Conservation (phyloP, 1,140 invertebrate species). For the Arctopsyche grandis region DNA sequence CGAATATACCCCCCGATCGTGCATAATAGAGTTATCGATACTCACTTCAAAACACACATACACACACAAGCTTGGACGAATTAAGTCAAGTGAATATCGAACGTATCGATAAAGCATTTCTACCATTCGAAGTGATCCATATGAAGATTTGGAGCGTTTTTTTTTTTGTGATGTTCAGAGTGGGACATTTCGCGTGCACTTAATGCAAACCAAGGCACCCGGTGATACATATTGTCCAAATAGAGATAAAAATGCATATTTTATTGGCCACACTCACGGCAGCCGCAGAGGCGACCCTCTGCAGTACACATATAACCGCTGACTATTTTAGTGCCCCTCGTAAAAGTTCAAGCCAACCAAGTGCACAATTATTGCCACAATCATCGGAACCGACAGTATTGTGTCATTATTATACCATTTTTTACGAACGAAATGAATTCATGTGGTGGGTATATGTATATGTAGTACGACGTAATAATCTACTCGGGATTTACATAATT, state of each 20-base stretch:
- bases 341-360: constrained; percentile 38
- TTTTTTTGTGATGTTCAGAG: neutral
- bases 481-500: too few species aligned
- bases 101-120: too few species aligned
- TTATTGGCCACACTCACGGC: constrained; percentile 39
- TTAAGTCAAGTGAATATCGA: too few species aligned
- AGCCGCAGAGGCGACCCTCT: neutral
- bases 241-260: constrained; percentile 54
- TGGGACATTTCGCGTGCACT: constrained; percentile 3
- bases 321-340: constrained; percentile 32
- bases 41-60: neutral
- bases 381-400: neutral
- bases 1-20: neutral
- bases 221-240: constrained; percentile 54
- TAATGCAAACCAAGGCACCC: constrained; percentile 46
- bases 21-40: constrained; percentile 7
- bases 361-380: neutral
- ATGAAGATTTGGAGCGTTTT: neutral
- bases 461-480: too few species aligned
- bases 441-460: too few species aligned
- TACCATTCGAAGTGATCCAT: neutral
- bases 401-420: neutral
- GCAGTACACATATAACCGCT: constrained; percentile 3
- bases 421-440: neutral
- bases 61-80: neutral